These are phyloP conservation scores for Pherbina coryleti DNA, from an alignment of 2,888 invertebrate genomes.

Conservation along the genomic window DNA sequence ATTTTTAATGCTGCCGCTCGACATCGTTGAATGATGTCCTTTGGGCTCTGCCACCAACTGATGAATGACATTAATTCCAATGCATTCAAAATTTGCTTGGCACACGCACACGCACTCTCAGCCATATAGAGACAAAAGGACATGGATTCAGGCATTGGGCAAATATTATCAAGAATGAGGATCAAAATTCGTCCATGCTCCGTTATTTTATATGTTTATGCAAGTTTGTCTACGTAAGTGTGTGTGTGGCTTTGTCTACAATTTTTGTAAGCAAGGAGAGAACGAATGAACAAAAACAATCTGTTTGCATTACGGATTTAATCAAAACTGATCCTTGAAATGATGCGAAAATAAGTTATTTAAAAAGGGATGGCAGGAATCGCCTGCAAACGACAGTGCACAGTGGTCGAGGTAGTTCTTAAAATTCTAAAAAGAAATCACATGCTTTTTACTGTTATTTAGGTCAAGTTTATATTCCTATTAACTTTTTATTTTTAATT, in stretches of 20 bases:
- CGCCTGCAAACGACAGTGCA: conserved; percentile 9
- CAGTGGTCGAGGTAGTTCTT: conserved; percentile 29
- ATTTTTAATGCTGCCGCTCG: background rate
- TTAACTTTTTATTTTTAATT: too few species aligned
- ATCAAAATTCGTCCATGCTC: conserved; percentile 4
- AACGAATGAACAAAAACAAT: background rate
- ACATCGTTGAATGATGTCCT: conserved; percentile 12
- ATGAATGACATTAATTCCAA: conserved; percentile 43
- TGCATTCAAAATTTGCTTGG: conserved; percentile 25
- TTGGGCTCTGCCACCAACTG: conserved; percentile 8
- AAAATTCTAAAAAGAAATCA: too few species aligned
- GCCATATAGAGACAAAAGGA: background rate
- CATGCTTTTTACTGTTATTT: too few species aligned
- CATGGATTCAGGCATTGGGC: background rate
- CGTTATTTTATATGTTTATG: conserved; percentile 23
- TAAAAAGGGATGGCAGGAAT: conserved; percentile 31
- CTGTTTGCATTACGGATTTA: conserved; percentile 46
- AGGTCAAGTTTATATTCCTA: too few species aligned
- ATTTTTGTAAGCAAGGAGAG: background rate
- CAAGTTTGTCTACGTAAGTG: background rate
- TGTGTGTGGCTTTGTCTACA: background rate
- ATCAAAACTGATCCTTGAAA: conserved; percentile 47
- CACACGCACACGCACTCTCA: conserved; percentile 12
- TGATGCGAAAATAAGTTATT: conserved; percentile 24
- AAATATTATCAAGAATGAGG: background rate